Percentiles rank a stretch among this genome's conserved stretches.
Conservation (phyloP, 92 coral and sea anemone species). For the Pocillopora grandis region DNA sequence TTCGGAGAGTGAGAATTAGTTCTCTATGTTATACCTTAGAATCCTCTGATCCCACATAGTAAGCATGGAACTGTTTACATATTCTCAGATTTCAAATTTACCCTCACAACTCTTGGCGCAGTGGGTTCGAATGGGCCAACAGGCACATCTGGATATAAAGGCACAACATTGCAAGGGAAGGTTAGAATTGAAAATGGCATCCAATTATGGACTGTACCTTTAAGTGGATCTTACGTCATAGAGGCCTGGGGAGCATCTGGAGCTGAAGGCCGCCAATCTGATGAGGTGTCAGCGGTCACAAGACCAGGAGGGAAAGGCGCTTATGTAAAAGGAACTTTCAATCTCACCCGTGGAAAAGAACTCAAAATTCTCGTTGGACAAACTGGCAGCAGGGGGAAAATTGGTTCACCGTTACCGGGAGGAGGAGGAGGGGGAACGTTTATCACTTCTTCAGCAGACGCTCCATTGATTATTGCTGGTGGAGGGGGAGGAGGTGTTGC, state of each 20-base stretch:
- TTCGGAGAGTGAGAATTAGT: neutral
- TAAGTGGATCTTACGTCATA: conserved; percentile 78
- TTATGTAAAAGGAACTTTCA: conserved; percentile 72
- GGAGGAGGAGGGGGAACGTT: conserved; percentile 99
- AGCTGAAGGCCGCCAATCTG: conserved; percentile 58
- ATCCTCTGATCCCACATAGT: neutral
- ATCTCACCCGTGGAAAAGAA: conserved; percentile 52
- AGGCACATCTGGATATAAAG: conserved; percentile 65
- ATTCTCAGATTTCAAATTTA: conserved; percentile 61
- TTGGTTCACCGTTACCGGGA: conserved; percentile 59
- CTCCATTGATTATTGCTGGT: conserved; percentile 83
- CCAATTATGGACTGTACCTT: conserved; percentile 87
- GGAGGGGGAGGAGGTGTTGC: conserved; percentile 98
- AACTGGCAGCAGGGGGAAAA: conserved; percentile 47
- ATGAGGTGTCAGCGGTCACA: conserved; percentile 5
- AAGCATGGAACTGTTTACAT: too few species aligned
- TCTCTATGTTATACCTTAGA: neutral
- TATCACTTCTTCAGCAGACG: conserved; percentile 58
- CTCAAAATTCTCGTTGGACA: conserved; percentile 86
- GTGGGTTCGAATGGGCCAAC: conserved; percentile 73
- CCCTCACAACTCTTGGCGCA: conserved; percentile 76
- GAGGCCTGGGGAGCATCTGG: conserved; percentile 94
- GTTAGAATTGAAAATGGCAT: conserved; percentile 67
- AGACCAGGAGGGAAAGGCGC: conserved; percentile 87
- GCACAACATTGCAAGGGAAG: conserved; percentile 73